A percentile compares a stretch with the other conserved stretches of the same genome.
phyloP scores from a whole-genome alignment of 2,888 invertebrate species.

The Pristionchus fissidentatus region DNA sequence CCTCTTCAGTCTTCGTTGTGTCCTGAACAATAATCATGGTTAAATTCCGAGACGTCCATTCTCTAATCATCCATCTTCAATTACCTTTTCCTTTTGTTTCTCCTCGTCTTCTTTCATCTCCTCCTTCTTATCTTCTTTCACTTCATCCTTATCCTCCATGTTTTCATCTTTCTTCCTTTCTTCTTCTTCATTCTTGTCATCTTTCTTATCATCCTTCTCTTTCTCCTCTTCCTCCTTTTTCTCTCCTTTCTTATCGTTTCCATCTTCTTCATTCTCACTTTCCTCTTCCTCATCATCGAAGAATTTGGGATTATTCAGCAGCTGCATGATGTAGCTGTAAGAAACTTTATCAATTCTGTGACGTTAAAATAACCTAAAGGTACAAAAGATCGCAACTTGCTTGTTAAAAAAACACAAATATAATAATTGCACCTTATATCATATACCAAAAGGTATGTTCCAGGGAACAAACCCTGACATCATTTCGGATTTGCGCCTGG shows the following conservation, averaged over 20 bases:
- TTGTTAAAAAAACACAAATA: too few species aligned
- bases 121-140: not conserved
- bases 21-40: not conserved
- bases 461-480: too few species aligned
- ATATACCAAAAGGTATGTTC: too few species aligned
- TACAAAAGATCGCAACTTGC: too few species aligned
- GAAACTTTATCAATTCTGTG: too few species aligned
- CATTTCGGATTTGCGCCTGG: too few species aligned
- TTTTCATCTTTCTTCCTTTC: not conserved
- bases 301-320: not conserved
- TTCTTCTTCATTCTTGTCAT: not conserved
- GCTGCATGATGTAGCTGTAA: not conserved
- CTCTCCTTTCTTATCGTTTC: not conserved
- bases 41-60: not conserved
- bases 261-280: not conserved
- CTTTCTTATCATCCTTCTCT: slow-evolving; percentile 1
- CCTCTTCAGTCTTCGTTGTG: not conserved
- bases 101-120: not conserved
- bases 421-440: too few species aligned
- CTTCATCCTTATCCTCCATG: slow-evolving; percentile 9
- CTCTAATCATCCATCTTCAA: not conserved
- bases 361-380: not conserved
- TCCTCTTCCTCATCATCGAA: slow-evolving; percentile 42
- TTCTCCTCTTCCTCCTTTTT: not conserved
- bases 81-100: not conserved